These are phyloP conservation scores for Penaeus japonicus DNA, from an alignment of 1,140 invertebrate genomes.

Conservation along the genomic window DNA sequence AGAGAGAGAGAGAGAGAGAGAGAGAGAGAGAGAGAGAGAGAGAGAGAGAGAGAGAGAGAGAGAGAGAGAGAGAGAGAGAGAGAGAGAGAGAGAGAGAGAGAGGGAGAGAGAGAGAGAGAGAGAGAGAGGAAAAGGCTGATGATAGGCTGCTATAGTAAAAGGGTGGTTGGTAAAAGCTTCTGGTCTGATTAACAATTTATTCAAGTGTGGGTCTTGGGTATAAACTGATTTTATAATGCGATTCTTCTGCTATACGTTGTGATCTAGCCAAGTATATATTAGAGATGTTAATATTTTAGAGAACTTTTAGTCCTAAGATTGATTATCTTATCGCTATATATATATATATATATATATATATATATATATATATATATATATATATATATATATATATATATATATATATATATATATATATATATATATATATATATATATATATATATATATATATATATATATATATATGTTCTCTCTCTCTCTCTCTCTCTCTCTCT, in stretches of 20 bases:
- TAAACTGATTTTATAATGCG: too few relatives aligned
- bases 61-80: slow-evolving; percentile 22
- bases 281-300: too few relatives aligned
- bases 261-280: too few relatives aligned
- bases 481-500: too few relatives aligned
- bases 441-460: not conserved
- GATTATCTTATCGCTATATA: not conserved
- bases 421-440: slow-evolving; percentile 6
- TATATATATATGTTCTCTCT: too few relatives aligned
- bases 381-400: slow-evolving; percentile 30
- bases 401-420: slow-evolving; percentile 17
- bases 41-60: slow-evolving; percentile 16
- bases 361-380: slow-evolving; percentile 28
- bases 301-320: too few relatives aligned
- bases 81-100: not conserved
- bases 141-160: not conserved
- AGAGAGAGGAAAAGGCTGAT: not conserved
- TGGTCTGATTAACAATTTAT: too few relatives aligned
- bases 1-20: not conserved
- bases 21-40: slow-evolving; percentile 21
- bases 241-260: too few relatives aligned
- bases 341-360: slow-evolving; percentile 24
- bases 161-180: too few relatives aligned
- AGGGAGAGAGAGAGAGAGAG: not conserved
- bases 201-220: too few relatives aligned